Percentiles rank a stretch among this genome's conserved stretches.
Evolutionary conservation across 1,140 invertebrate species (phyloP).

Genomic region (Trachymyrmex septentrionalis): DNA sequence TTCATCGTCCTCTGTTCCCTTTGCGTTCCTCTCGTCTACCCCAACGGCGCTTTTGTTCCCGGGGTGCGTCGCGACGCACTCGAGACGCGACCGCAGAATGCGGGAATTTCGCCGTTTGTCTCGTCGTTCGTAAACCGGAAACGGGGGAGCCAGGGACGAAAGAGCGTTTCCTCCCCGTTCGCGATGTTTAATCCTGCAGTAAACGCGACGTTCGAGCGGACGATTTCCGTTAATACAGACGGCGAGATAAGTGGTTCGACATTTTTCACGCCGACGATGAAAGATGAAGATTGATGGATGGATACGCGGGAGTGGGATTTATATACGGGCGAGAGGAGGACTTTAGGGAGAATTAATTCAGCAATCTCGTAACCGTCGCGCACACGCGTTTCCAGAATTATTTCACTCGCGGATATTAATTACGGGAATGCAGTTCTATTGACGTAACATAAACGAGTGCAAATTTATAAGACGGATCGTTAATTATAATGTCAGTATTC

Average conservation of each 20-base stretch:
- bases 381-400: constrained; percentile 15
- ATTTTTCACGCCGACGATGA: constrained; percentile 49
- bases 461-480: constrained; percentile 1
- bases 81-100: constrained; percentile 22
- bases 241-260: constrained; percentile 46
- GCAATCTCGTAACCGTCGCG: constrained; percentile 2
- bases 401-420: constrained; percentile 16
- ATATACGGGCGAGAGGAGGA: neutral
- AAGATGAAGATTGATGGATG: constrained; percentile 60
- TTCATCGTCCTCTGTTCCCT: constrained; percentile 18
- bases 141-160: too few relatives aligned
- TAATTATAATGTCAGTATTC: too few relatives aligned
- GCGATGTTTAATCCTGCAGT: neutral
- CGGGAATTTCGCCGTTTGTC: neutral
- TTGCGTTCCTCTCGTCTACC: neutral
- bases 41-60: neutral
- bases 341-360: constrained; percentile 33
- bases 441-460: neutral
- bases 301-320: neutral
- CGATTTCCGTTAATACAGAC: constrained; percentile 4
- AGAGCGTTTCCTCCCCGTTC: neutral
- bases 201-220: constrained; percentile 2
- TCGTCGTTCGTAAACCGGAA: neutral
- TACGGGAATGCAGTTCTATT: neutral
- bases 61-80: constrained; percentile 26